phyloP scores from a whole-genome alignment of 2,888 invertebrate genomes.

The Drosophila nr. perissopoda region DNA sequence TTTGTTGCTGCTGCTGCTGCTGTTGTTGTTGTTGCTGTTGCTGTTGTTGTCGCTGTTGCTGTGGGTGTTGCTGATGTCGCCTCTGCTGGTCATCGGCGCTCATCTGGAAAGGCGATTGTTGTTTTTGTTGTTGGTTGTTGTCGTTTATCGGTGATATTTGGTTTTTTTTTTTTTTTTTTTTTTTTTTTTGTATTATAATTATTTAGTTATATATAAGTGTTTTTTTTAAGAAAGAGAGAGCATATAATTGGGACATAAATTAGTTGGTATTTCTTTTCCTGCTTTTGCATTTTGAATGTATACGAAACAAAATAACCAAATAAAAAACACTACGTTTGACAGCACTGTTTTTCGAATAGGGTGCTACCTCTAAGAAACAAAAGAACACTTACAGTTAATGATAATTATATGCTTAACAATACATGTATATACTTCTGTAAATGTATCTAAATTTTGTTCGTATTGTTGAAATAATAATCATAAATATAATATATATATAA shows the following conservation, averaged over 20 bases:
- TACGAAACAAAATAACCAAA: constrained; percentile 1
- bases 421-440: constrained; percentile 5
- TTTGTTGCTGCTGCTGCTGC: constrained; percentile 14
- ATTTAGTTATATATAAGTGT: constrained; percentile 3
- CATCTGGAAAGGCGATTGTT: constrained; percentile 69
- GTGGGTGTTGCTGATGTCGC: constrained; percentile 68
- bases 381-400: constrained; percentile 41
- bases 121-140: constrained; percentile 13
- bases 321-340: constrained; percentile 47
- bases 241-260: constrained; percentile 48
- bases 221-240: constrained; percentile 44
- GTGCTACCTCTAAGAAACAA: constrained; percentile 51
- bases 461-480: constrained; percentile 38
- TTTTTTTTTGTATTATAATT: constrained; percentile 4
- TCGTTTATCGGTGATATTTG: constrained; percentile 8
- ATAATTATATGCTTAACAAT: constrained; percentile 30
- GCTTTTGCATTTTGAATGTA: constrained; percentile 9
- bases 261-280: constrained; percentile 36
- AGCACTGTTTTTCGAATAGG: constrained; percentile 23
- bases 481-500: neutral
- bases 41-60: constrained; percentile 8
- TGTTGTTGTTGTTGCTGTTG: constrained; percentile 23
- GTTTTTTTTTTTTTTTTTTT: constrained; percentile 1
- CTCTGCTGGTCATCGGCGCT: constrained; percentile 85
- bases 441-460: constrained; percentile 25